Base-by-base conservation (phyloP, 2,797 vertebrate genomes). In the Sebastes dallii region DNA sequence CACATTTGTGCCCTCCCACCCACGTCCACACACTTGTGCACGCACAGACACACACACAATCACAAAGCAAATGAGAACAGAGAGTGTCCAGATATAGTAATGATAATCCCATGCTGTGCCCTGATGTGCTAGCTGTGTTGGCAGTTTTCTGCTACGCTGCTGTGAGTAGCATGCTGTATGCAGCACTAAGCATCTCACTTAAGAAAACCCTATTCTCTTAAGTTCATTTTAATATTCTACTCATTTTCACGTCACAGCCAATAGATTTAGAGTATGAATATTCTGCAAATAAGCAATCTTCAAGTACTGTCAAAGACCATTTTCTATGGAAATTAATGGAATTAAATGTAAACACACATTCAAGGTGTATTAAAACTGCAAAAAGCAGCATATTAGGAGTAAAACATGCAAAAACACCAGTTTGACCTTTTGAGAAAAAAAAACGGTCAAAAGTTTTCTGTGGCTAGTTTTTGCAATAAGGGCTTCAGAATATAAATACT, bases 1-100 rank as follows among this genome's bases (percentile, higher is more conserved):
- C 81, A 86, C 86, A 88, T 68, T 80, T 72, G 55, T 85, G 80
- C 59, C 75, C 72, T 81, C 61, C 80, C 52, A 46, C 76, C 59
- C 64, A 80, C 67, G 13, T 34, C 62, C 75, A 56, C 25, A 71
- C 75, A 75, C 29, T 71, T 72, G 73, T 4, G 25, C 30, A 68
- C 69, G 80, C 72, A 82, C 27, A 42, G 36, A 55, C 14, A 70
- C 75, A 75, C 9, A 75, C 4, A 18, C 46, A 70, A 74, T 67
- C 71, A 82, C 75, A 83, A 20, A 65, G 46, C 66, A 82, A 69
- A 85, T 62, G 78, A 75, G 75, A 90, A 84, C 77, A 83, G 16
- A 83, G 16, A 64, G 77, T 29, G 82, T 89, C 72, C 77, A 77
- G 66, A 83, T 80, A 78, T 36, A 85, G 81, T 55, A 78, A 32